These are phyloP conservation scores for Alosa sapidissima DNA, from an alignment of 2,797 vertebrate genomes.

Conservation along the genomic window DNA sequence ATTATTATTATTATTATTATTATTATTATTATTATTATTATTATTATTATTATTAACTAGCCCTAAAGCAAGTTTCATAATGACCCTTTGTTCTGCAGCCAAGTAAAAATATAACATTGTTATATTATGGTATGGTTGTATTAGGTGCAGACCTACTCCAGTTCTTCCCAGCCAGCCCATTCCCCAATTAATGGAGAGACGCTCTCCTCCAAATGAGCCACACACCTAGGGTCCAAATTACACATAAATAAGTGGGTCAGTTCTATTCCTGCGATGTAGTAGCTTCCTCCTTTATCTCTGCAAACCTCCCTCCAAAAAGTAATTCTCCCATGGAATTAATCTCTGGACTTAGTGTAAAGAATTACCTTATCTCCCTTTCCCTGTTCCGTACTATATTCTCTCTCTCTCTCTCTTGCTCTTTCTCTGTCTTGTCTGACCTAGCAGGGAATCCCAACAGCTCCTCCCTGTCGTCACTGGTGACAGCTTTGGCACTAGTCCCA, in stretches of 20 bases:
- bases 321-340: background rate
- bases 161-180: background rate
- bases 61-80: too few species aligned
- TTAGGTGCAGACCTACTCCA: background rate
- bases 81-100: background rate
- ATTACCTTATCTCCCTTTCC: slow-evolving; percentile 4
- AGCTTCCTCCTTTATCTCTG: background rate
- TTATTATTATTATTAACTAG: background rate
- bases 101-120: background rate
- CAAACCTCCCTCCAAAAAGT: background rate
- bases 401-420: background rate
- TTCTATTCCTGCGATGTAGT: background rate
- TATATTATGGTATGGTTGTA: background rate
- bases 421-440: background rate
- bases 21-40: slow-evolving; percentile 52
- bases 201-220: background rate
- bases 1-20: background rate
- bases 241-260: slow-evolving; percentile 14
- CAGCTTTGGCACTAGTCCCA: background rate
- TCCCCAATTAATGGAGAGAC: background rate
- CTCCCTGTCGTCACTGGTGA: slow-evolving; percentile 21
- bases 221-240: background rate
- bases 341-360: background rate
- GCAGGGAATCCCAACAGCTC: slow-evolving; percentile 16
- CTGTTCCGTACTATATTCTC: background rate